phyloP scores from a whole-genome alignment of 2,888 invertebrate species.

The Chromoteleia sp. region DNA sequence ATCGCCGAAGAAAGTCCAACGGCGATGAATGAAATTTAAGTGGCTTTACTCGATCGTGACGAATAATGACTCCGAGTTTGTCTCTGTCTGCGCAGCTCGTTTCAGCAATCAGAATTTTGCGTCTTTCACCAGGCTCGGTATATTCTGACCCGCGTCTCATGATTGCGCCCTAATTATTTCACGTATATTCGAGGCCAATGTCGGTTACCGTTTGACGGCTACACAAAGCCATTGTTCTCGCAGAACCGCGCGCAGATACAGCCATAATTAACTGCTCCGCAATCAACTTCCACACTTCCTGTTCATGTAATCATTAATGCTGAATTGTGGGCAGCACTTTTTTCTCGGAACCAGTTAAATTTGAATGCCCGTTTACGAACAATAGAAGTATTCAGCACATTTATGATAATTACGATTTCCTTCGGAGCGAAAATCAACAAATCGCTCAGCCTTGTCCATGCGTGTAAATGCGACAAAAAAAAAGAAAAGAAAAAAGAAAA shows the following conservation, averaged over 20 bases:
- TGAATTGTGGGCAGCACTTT: slow-evolving; percentile 62
- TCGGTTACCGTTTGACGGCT: slow-evolving; percentile 78
- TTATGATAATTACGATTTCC: slow-evolving; percentile 61
- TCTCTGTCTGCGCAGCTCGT: slow-evolving; percentile 8
- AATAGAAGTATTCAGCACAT: slow-evolving; percentile 51
- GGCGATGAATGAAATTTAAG: too few species aligned
- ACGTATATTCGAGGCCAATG: slow-evolving; percentile 79
- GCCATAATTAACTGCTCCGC: slow-evolving; percentile 78
- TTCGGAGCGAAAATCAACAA: slow-evolving; percentile 40
- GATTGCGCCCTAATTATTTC: slow-evolving; percentile 79
- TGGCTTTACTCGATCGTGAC: slow-evolving; percentile 21
- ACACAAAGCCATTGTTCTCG: slow-evolving; percentile 80
- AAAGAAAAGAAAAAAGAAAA: background rate
- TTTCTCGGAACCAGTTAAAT: slow-evolving; percentile 48
- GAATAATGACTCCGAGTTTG: slow-evolving; percentile 38
- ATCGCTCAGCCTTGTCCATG: slow-evolving; percentile 25
- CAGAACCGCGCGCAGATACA: slow-evolving; percentile 75
- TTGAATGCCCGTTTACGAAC: slow-evolving; percentile 61
- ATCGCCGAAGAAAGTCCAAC: slow-evolving; percentile 4
- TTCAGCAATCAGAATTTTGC: slow-evolving; percentile 36
- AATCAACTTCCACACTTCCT: slow-evolving; percentile 74
- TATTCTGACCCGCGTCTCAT: slow-evolving; percentile 60
- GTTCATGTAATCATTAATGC: slow-evolving; percentile 68
- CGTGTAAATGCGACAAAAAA: slow-evolving; percentile 7
- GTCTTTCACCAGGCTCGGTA: slow-evolving; percentile 35